phyloP scores from a whole-genome alignment of 2,888 invertebrate genomes.

The Pristionchus japonicus region DNA sequence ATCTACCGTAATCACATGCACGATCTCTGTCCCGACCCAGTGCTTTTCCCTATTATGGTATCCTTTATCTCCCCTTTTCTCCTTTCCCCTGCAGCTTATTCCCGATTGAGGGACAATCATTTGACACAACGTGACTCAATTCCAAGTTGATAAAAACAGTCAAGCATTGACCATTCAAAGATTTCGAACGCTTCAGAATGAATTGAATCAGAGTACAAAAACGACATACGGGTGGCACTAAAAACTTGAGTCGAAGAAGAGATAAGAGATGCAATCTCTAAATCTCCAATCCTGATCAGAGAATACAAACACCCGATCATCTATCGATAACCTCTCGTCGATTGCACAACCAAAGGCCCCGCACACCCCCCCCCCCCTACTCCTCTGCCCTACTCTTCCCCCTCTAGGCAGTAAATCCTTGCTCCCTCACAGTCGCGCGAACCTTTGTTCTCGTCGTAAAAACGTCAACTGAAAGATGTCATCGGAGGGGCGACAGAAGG shows the following conservation, averaged over 20 bases:
- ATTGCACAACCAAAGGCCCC: not conserved
- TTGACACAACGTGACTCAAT: not conserved
- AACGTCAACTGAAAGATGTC: constrained; percentile 38
- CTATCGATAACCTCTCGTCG: not conserved
- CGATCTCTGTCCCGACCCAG: constrained; percentile 26
- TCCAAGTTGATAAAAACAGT: not conserved
- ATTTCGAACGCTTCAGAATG: not conserved
- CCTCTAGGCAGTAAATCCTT: constrained; percentile 1
- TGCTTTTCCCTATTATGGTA: not conserved
- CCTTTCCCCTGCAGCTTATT: not conserved
- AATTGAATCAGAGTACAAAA: not conserved
- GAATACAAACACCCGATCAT: not conserved
- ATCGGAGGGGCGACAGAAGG: constrained; percentile 39
- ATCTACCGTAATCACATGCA: constrained; percentile 32
- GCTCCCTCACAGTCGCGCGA: constrained; percentile 12
- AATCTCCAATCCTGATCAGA: not conserved
- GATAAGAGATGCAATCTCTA: not conserved
- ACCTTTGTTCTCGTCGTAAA: constrained; percentile 45
- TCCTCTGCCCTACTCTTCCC: not conserved
- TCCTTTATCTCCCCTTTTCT: constrained; percentile 23
- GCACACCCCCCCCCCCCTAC: not conserved
- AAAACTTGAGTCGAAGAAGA: not conserved
- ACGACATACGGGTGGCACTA: not conserved
- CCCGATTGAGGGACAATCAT: not conserved
- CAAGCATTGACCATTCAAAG: not conserved